Conservation (phyloP, 2,797 vertebrate species). For the Gobio occitaniae region DNA sequence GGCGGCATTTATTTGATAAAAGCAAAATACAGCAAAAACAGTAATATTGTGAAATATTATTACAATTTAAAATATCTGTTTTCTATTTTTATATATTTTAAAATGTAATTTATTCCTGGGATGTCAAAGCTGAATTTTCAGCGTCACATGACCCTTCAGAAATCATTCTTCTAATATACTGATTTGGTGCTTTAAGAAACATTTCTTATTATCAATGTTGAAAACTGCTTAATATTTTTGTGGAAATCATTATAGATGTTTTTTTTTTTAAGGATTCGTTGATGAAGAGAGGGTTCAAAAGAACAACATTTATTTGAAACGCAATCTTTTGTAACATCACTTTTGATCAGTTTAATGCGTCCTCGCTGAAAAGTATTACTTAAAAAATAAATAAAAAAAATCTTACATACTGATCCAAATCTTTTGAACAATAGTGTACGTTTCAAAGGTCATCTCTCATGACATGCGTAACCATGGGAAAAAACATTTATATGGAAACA, state of each 20-base stretch:
- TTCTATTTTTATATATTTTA: not conserved
- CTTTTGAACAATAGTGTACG: not conserved
- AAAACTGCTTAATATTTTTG: not conserved
- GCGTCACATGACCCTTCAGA: not conserved
- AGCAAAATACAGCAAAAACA: not conserved
- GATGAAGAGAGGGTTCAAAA: not conserved
- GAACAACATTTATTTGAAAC: not conserved
- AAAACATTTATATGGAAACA: slow-evolving; percentile 70
- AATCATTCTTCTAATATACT: not conserved
- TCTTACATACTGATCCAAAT: not conserved
- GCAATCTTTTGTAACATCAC: not conserved
- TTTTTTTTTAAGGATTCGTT: not conserved
- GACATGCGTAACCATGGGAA: slow-evolving; percentile 71
- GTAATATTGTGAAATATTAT: not conserved
- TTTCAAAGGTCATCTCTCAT: slow-evolving; percentile 41
- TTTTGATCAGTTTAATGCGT: not conserved
- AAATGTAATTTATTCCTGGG: not conserved
- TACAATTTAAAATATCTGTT: not conserved
- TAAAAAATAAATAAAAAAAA: not conserved
- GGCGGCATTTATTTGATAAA: not conserved
- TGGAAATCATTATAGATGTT: not conserved
- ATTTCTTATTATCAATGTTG: not conserved
- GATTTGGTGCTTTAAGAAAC: not conserved
- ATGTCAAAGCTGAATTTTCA: not conserved
- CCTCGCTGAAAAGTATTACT: not conserved